Evolutionary conservation across 2,888 invertebrate species (phyloP).

Genomic region (Plagiodera versicolora): DNA sequence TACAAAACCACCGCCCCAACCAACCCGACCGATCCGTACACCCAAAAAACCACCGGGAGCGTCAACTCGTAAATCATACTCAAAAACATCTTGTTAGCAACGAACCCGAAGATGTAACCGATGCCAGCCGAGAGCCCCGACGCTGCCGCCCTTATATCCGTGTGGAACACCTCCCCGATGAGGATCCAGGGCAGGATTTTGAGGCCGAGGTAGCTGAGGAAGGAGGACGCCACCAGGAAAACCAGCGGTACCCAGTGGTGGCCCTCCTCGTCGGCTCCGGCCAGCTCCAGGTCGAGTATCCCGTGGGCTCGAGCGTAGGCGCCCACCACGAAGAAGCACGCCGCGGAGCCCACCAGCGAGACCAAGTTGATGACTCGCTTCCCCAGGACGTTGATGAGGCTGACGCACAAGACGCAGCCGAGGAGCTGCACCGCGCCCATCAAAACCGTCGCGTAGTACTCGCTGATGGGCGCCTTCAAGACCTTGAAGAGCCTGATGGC

Average conservation of each 20-base stretch:
- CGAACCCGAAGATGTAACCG: slow-evolving; percentile 75
- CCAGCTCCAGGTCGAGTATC: slow-evolving; percentile 38
- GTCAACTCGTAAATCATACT: slow-evolving; percentile 65
- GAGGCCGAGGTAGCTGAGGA: slow-evolving; percentile 70
- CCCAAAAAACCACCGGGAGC: slow-evolving; percentile 72
- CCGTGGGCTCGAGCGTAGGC: slow-evolving; percentile 56
- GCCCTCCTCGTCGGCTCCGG: slow-evolving; percentile 7
- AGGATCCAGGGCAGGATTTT: slow-evolving; percentile 78
- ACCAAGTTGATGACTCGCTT: slow-evolving; percentile 70
- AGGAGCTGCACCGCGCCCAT: slow-evolving; percentile 71
- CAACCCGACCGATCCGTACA: slow-evolving; percentile 67
- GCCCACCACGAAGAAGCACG: slow-evolving; percentile 66
- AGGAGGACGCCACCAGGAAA: slow-evolving; percentile 67
- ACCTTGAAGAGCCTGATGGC: slow-evolving; percentile 74
- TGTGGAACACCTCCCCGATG: slow-evolving; percentile 75
- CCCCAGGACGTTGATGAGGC: slow-evolving; percentile 71
- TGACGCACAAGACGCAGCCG: slow-evolving; percentile 67
- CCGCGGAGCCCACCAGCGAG: slow-evolving; percentile 67
- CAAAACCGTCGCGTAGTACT: slow-evolving; percentile 74
- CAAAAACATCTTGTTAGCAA: slow-evolving; percentile 74
- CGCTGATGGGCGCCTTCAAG: slow-evolving; percentile 72
- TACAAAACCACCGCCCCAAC: slow-evolving; percentile 67
- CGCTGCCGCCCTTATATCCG: slow-evolving; percentile 69
- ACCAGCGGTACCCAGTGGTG: slow-evolving; percentile 68
- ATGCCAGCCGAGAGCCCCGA: slow-evolving; percentile 73